Conservation (phyloP, 2,113 vertebrate genomes). For the Charina bottae region DNA sequence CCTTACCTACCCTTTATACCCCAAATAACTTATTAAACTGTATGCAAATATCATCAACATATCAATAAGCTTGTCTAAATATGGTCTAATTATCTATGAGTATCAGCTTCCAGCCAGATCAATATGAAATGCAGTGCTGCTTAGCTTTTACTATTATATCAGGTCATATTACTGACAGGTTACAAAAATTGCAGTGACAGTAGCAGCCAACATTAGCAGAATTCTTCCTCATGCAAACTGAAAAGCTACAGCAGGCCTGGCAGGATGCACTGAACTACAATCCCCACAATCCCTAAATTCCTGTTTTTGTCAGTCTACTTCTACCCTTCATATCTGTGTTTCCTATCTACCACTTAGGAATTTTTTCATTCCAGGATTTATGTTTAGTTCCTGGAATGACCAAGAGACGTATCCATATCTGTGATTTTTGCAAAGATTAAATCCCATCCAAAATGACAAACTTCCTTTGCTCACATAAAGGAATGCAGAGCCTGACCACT, state of each 20-base stretch:
- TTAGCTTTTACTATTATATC: not conserved
- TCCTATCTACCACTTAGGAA: not conserved
- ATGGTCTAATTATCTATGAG: not conserved
- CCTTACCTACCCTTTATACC: not conserved
- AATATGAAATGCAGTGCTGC: not conserved
- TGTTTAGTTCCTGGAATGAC: not conserved
- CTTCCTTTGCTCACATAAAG: not conserved
- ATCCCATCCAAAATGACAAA: not conserved
- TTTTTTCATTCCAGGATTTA: not conserved
- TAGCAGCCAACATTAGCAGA: not conserved
- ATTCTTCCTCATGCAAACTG: not conserved
- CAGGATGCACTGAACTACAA: not conserved
- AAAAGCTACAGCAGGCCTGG: not conserved
- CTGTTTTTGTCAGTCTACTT: not conserved
- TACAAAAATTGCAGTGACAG: not conserved
- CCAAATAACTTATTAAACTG: not conserved
- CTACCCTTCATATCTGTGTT: not conserved
- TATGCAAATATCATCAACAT: not conserved
- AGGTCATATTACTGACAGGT: not conserved
- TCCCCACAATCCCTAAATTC: not conserved
- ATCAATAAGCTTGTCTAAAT: not conserved
- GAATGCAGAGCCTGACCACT: not conserved
- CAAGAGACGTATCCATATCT: not conserved
- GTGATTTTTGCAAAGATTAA: not conserved
- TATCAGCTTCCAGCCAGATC: not conserved